Evolutionary conservation across 2,888 invertebrate species (phyloP), one percentile per base, ranked within the genome.

Genomic region (Tenodera sinensis): DNA sequence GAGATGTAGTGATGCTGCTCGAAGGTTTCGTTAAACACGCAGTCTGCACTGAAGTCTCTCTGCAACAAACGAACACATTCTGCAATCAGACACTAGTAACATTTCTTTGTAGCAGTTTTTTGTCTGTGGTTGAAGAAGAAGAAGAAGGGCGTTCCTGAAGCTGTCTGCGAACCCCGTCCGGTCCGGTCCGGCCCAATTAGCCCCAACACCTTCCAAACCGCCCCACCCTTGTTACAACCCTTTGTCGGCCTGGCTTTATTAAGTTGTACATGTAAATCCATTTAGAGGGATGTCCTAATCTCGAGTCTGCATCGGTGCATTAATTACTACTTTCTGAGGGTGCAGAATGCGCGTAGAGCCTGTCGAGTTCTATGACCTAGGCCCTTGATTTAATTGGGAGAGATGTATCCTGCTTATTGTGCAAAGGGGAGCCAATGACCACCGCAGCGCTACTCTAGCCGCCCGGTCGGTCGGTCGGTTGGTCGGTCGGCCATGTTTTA

Each of bases 1-100:
- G 97, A 97, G 93, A 97, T 97, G 94, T 97, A 97, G 93, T 97
- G 96, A 93, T 97, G 96, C 93, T 96, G 96, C 93, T 96, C 97
- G 93, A 97, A 96, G 93, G 96, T 96, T 94, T 97, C 97, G 94
- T 97, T 97, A 95, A 97, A 97, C 93, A 97, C 95, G 94, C 97
- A 98, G 92, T 97, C 96, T 92, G 94, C 94, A 93, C 96, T 96
- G 95, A 96, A 97, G 93, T 96, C 96, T 94, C 96, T 96, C 97
- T 97, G 97, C 92, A 96, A 97, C 95, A 95, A 94, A 92, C 92
- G 92, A 81, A 3, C 28, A n/a, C 84, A 30, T 85, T 85, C 14
- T 14, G 3, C 28, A 25, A 6, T 30, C 83, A 27, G n/a, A 25
- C 12, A 83, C 15, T 12, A 8, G n/a, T 83, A 83, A 93, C 93